A percentile compares a stretch with the other conserved stretches of the same genome.
These are phyloP conservation scores for Daubentonia madagascariensis DNA, from an alignment of 2,113 vertebrate species.

Conservation along the genomic window DNA sequence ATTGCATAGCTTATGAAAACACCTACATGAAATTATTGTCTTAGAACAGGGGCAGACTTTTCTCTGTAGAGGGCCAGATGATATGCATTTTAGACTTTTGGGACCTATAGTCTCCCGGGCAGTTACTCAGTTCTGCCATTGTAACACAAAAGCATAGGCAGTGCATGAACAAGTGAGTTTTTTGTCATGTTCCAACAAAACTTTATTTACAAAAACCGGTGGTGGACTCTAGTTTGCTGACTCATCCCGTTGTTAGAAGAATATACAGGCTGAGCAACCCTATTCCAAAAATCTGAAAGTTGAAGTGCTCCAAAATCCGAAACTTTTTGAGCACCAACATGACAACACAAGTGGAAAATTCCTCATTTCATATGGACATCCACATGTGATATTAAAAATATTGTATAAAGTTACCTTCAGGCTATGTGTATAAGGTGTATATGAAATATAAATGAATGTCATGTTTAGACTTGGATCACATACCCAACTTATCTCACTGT, in stretches of 20 bases:
- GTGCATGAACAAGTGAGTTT: not conserved
- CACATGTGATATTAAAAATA: no score
- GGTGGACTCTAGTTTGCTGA: not conserved
- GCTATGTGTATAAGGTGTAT: no score
- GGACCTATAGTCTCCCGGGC: not conserved
- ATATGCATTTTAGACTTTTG: accelerated
- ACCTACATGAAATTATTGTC: not conserved
- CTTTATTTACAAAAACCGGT: not conserved
- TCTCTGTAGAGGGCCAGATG: not conserved
- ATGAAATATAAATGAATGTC: no score
- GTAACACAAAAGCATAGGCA: accelerated
- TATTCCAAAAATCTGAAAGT: no score
- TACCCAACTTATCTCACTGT: no score
- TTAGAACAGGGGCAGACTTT: accelerated
- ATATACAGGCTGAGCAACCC: no score
- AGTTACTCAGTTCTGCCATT: accelerated
- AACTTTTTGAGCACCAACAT: no score
- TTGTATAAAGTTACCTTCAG: no score
- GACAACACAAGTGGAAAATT: no score
- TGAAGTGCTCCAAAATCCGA: no score
- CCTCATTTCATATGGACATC: no score
- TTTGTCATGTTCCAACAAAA: not conserved
- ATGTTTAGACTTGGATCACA: no score
- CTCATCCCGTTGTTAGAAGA: not conserved
- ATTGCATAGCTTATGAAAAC: not conserved